phyloP scores from a whole-genome alignment of 2,797 vertebrate species.

The Alcedo quadribrachys region DNA sequence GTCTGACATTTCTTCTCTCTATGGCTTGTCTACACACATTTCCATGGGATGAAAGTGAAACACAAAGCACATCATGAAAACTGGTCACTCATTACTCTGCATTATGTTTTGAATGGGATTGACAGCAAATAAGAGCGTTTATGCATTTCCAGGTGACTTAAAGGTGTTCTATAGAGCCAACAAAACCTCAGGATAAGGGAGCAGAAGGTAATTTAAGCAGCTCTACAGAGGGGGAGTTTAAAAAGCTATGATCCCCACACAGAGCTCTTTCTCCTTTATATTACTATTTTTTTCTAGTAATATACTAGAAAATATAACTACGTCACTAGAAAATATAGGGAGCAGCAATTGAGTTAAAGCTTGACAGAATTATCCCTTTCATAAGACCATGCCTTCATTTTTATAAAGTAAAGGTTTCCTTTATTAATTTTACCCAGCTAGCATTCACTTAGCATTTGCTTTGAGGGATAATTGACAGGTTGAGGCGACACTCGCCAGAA shows the following conservation, averaged over 20 bases:
- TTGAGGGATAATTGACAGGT: slow-evolving; percentile 84
- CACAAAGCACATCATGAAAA: not conserved
- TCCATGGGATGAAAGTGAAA: not conserved
- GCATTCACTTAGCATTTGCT: slow-evolving; percentile 86
- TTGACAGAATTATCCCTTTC: slow-evolving; percentile 59
- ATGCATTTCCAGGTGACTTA: not conserved
- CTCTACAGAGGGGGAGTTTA: not conserved
- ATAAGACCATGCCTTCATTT: slow-evolving; percentile 48
- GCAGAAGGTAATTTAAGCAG: not conserved
- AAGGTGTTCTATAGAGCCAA: not conserved
- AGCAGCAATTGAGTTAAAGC: slow-evolving; percentile 42
- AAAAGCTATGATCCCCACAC: not conserved
- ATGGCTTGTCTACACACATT: not conserved
- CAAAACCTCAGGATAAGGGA: not conserved
- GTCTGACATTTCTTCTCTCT: not conserved
- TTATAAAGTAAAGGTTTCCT: slow-evolving; percentile 79
- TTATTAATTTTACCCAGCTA: slow-evolving; percentile 82
- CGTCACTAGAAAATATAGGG: slow-evolving; percentile 37
- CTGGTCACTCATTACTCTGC: not conserved
- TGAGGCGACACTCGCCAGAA: slow-evolving; percentile 77
- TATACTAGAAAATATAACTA: no score
- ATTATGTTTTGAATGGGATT: not conserved
- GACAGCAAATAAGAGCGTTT: not conserved
- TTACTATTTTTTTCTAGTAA: not conserved
- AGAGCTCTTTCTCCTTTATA: not conserved